Percentiles rank a stretch among this genome's conserved stretches.
Evolutionary conservation across 2,797 vertebrate species (phyloP).

Genomic region (Typhlichthys subterraneus): DNA sequence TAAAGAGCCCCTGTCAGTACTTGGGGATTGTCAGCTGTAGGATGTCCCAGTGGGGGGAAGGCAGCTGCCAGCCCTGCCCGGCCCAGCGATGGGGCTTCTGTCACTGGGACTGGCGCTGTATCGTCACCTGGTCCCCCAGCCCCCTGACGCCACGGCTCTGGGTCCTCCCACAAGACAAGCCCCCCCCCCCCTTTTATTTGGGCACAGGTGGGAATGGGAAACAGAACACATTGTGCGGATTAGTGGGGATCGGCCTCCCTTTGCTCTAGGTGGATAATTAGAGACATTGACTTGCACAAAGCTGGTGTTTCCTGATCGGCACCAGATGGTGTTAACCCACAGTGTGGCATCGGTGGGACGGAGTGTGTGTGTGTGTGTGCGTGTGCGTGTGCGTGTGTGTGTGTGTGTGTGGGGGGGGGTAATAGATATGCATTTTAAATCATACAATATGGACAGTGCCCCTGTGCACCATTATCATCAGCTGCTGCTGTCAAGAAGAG

Average conservation of each 20-base stretch:
- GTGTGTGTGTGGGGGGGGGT: constrained; percentile 38
- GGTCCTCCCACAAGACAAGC: constrained; percentile 54
- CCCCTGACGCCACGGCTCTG: constrained; percentile 63
- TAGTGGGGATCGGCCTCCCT: constrained; percentile 72
- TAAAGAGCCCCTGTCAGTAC: constrained; percentile 79
- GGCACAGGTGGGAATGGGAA: constrained; percentile 84
- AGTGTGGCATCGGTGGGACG: constrained; percentile 60
- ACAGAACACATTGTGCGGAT: constrained; percentile 82
- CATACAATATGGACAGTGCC: constrained; percentile 72
- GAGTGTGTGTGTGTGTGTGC: constrained; percentile 28
- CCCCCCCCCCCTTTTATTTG: constrained; percentile 50
- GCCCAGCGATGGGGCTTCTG: constrained; percentile 67
- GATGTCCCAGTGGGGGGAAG: constrained; percentile 78
- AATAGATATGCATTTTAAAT: constrained; percentile 76
- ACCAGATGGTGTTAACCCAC: constrained; percentile 80
- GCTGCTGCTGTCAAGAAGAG: constrained; percentile 59
- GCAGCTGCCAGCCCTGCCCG: constrained; percentile 80
- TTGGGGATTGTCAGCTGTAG: constrained; percentile 80
- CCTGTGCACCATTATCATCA: constrained; percentile 65
- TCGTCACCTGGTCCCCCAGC: constrained; percentile 75
- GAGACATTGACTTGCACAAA: constrained; percentile 80
- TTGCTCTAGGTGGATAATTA: constrained; percentile 79
- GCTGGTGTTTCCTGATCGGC: constrained; percentile 82
- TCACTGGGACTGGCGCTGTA: constrained; percentile 52
- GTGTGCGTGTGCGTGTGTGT: constrained; percentile 24